Base-by-base conservation (phyloP, 2,888 invertebrate genomes). In the Blastobasis lacticolella region DNA sequence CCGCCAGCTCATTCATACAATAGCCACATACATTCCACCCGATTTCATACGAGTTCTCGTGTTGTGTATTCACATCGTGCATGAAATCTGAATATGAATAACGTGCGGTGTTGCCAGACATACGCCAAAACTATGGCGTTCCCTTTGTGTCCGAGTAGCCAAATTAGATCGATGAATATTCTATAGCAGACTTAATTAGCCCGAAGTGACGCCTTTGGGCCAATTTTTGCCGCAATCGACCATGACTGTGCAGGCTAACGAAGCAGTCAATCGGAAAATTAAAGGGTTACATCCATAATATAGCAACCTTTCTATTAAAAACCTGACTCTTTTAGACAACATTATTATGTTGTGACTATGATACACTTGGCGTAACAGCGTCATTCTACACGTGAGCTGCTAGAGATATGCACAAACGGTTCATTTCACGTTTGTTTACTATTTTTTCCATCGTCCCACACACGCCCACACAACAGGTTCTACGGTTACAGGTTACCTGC, bases 191-290 rank as follows among this genome's bases (percentile, higher is more conserved):
- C 45, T 55, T 49, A 48, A 49, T 53, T 60, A 55, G 49, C 51
- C 44, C 48, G 47, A 43, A 43, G 46, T 58, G 51, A 54, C 53
- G 56, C 50, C 48, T 51, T 58, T 59, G 53, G 50, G 63, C 57
- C 58, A 66, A 66, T 55, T 70, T 71, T 69, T 64, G 66, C 65
- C 62, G 62, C 57, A 66, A 58, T 63, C 64, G 64, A 60, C 63
- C 66, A 63, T 64, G 63, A 62, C 62, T 60, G 61, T 61, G 57
- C 62, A 57, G 66, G 55, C 57, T 57, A 78, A 67, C 68, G 73
- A 71, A 68, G 75, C 80, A 67, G 57, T 67, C 64, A 78, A 67
- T 63, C 73, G 78, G 76, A 84, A 82, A 76, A 76, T 77, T 69
- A 66, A 78, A 75, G 74, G 78, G 72, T 63, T 66, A 64, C 59